Base-by-base conservation (phyloP, 2,888 invertebrate species). In the Tiphia femorata region DNA sequence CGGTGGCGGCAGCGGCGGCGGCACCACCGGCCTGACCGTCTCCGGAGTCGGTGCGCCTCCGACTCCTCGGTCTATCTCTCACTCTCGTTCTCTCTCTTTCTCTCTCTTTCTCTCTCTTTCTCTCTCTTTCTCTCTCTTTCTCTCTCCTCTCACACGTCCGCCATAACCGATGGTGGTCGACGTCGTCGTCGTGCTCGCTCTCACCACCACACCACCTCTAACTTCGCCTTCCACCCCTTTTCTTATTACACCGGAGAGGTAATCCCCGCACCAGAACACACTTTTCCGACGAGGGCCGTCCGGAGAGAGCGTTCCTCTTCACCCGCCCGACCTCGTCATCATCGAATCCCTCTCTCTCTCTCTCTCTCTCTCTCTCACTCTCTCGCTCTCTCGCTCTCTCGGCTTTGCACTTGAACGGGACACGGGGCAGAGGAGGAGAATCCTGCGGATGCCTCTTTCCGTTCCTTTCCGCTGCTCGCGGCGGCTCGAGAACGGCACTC, bases 271-370 rank as follows among this genome's bases (percentile, higher is more conserved):
- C 35, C 17, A 3, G 35, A 12, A 17, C 35, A 8, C n/a, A n/a
- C n/a, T n/a, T n/a, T n/a, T n/a, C n/a, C n/a, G n/a, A n/a, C n/a
- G n/a, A n/a, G n/a, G n/a, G n/a, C n/a, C n/a, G n/a, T n/a, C n/a
- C n/a, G n/a, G n/a, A n/a, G n/a, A n/a, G n/a, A n/a, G n/a, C n/a
- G n/a, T n/a, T n/a, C n/a, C n/a, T n/a, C n/a, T n/a, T n/a, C n/a
- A n/a, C n/a, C n/a, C n/a, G n/a, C n/a, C n/a, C n/a, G n/a, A n/a
- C n/a, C n/a, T n/a, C n/a, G n/a, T n/a, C 29, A 52, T 46, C 55
- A 48, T 40, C 46, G 47, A 49, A 43, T 38, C 47, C 27, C 27
- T 30, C 40, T n/a, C 42, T 48, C 29, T 20, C 8, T 12, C 25
- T 23, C 16, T n/a, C 41, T 40, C 40, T 12, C 48, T 10, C 12